Evolutionary conservation across 2,113 vertebrate species (phyloP), one percentile per base, ranked within the genome.

Genomic region (Bufo bufo): DNA sequence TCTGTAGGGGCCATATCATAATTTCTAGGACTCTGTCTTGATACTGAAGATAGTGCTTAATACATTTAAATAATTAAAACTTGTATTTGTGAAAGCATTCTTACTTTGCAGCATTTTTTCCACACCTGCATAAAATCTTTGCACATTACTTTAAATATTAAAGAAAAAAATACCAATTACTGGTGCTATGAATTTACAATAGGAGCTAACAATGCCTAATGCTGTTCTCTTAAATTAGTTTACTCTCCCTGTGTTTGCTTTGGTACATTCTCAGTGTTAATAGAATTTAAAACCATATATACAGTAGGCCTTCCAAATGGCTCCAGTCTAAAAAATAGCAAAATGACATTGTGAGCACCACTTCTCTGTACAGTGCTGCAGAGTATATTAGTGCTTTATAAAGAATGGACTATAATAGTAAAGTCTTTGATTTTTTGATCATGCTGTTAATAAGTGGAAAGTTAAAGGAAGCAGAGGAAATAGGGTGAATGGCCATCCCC

Each of bases 391-490:
- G 75, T 52, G 49, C 49, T 54, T 58, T 56, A 79, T 79, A 79
- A 79, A 79, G 56, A 79, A 7, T 14, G 17, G 47, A 75, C 72
- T 3, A 49, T 75, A 61, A 81, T 43, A 81, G 54, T 47, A 61
- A 45, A 33, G 45, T 1, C n/a, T 80, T 83, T 82, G 79, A 63
- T 65, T 50, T 10, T 83, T 66, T 83, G 43, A 11, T 58, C 77
- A 16, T 20, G 52, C 63, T 69, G 49, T 69, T 50, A 52, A 71
- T 23, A 16, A 49, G 47, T 66, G n/a, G 49, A 83, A 69, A 69
- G 47, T 19, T 69, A 71, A 84, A 84, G 58, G 59, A 82, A 63
- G 59, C 43, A 82, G 80, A 82, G 80, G 80, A 82, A 82, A 82
- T 82, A 63, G 59, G 59, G 49, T 61, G 59, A 82, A 82, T 65